Evolutionary conservation across 1,140 invertebrate species (phyloP).

Genomic region (Tyrophagus putrescentiae): DNA sequence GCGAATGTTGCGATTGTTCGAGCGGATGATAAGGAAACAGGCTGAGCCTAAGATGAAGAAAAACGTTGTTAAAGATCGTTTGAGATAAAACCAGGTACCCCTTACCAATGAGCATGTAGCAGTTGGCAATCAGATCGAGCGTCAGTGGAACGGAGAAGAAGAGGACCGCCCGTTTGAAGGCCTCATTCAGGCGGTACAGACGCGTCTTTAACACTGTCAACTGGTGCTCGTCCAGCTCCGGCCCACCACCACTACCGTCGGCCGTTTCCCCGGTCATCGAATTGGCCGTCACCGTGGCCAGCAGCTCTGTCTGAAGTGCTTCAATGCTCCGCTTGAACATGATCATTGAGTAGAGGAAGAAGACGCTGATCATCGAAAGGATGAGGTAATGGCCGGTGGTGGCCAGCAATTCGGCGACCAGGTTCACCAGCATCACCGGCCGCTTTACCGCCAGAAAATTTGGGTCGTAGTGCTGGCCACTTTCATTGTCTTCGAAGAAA

Average conservation of each 20-base stretch:
- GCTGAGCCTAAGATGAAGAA: background rate
- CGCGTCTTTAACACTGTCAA: background rate
- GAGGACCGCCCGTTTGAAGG: background rate
- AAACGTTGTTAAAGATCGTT: background rate
- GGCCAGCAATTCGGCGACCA: background rate
- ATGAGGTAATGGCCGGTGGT: background rate
- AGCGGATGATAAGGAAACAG: slow-evolving; percentile 6
- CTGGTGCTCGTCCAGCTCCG: slow-evolving; percentile 5
- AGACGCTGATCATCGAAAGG: background rate
- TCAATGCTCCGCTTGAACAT: background rate
- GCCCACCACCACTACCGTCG: too few species aligned
- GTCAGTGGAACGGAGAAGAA: background rate
- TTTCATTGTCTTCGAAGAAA: background rate
- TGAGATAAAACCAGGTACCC: too few species aligned
- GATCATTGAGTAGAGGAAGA: slow-evolving; percentile 6
- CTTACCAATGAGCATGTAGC: background rate
- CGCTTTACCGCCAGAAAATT: background rate
- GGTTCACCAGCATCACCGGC: background rate
- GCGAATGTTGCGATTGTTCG: background rate
- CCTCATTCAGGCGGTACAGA: background rate
- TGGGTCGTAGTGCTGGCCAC: too few species aligned
- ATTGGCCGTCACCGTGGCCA: too few species aligned
- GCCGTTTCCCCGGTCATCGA: too few species aligned
- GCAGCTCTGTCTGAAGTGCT: background rate
- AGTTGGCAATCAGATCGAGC: background rate